phyloP scores from a whole-genome alignment of 1,140 invertebrate genomes.

The Eueides isabella region DNA sequence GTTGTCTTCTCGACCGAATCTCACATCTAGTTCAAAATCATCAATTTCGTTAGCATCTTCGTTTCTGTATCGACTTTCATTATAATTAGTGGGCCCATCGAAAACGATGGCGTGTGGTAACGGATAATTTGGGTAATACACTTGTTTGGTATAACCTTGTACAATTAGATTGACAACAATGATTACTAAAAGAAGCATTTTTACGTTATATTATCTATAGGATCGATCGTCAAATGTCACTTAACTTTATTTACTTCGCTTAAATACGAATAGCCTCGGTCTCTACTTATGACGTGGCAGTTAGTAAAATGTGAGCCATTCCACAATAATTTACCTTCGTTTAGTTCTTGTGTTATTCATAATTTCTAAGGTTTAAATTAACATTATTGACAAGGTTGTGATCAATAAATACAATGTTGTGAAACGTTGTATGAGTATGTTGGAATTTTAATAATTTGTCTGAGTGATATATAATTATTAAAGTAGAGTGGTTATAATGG shows the following conservation, averaged over 20 bases:
- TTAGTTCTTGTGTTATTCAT: not conserved
- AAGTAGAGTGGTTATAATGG: too few species aligned
- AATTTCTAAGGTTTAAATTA: conserved; percentile 5
- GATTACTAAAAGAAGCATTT: not conserved
- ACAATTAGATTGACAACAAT: not conserved
- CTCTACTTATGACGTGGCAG: conserved; percentile 21
- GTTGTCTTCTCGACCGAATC: conserved; percentile 37
- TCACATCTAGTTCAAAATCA: conserved; percentile 46
- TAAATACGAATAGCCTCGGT: conserved; percentile 27
- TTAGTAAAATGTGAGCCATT: conserved; percentile 13
- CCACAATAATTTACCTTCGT: conserved; percentile 15
- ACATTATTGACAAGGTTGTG: not conserved
- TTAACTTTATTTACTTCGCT: conserved; percentile 13
- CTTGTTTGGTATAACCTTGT: not conserved
- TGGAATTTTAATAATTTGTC: not conserved
- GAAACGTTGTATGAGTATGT: not conserved
- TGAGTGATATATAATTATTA: not conserved
- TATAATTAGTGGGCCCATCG: conserved; percentile 55
- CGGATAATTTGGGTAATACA: conserved; percentile 40
- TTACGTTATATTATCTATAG: conserved; percentile 2
- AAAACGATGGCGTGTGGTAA: conserved; percentile 54
- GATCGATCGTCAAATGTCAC: conserved; percentile 25
- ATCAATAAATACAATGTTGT: not conserved
- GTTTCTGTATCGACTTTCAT: conserved; percentile 26
- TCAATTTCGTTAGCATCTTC: conserved; percentile 40